Evolutionary conservation across 2,888 invertebrate species (phyloP), one percentile per base, ranked within the genome.

Genomic region (Temnothorax ravouxi): DNA sequence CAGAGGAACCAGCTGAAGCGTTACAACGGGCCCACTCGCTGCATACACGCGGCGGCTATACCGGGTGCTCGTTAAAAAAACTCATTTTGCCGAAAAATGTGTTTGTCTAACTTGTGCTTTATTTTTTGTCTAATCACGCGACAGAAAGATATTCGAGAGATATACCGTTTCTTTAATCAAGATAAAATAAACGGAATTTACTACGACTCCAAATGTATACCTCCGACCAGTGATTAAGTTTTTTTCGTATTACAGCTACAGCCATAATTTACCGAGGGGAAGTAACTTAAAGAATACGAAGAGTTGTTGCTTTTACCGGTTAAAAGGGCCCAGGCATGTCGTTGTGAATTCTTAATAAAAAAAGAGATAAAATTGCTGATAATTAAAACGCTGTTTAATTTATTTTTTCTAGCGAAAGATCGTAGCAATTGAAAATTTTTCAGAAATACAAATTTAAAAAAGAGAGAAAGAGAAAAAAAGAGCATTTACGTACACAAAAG

Each of bases 11-110:
- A 90, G 90, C 88, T 90, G 92, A 92, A 92, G 93, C 92, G 92
- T 91, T 93, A 93, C 93, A 93, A 90, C 92, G 91, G 91, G 88
- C 90, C 91, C 90, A 88, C 89, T 87, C 85, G 89, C 79, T 92
- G 90, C 92, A 90, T 91, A 89, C 88, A 87, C 90, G 83, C 88
- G 76, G 79, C 87, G 76, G 75, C 69, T 84, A 84, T 88, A 90
- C 87, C 89, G 88, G 88, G 88, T 89, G 88, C 41, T 87, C 88
- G 59, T 67, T 75, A 72, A 80, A 67, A 74, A 59, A 38, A 79
- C 25, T 56, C 0, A 15, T 44, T 15, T 50, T 66, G 13, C 9
- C 66, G 13, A 29, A 15, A 66, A 29, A 3, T n/a, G 9, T 15
- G 29, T 15, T 50, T 21, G 34, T 38, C 15, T 50, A n/a, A 5